Base-by-base conservation (phyloP, 2,113 vertebrate genomes). In the Oryzias celebensis region DNA sequence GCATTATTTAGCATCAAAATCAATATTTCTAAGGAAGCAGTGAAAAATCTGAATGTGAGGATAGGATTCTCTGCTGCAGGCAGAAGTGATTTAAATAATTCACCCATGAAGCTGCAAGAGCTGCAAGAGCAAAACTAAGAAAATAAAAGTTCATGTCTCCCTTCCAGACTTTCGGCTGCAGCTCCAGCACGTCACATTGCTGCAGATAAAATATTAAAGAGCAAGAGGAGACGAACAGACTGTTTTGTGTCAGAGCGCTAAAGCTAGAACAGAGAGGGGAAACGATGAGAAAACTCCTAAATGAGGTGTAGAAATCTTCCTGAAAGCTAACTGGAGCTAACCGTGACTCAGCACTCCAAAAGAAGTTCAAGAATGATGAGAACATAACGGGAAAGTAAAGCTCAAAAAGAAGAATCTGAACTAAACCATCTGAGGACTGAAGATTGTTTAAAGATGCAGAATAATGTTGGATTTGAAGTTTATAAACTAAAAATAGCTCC, bases 141-240 rank as follows among this genome's bases (percentile, higher is more conserved):
- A 83, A 77, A 78, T 71, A 73, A 85, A 80, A 75, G 17, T 53
- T 65, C 5, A 23, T 31, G 61, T 72, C 77, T 83, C 26, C 58
- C 51, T 81, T 57, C 46, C 58, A 14, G 53, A 56, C 31, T 57
- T 67, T 75, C 68, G 18, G 41, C 48, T 46, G 52, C 23, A 12
- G 41, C 53, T 55, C 52, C 23, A 62, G 45, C 69, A 36, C 63
- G 53, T 73, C 85, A 78, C 68, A 69, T 78, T 56, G 0, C 74
- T 31, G 71, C 51, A 5, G 50, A 78, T 85, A 56, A 87, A 82
- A 84, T 82, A 87, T 85, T 84, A 72, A 84, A 57, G 54, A 65
- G 74, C 36, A 7, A 67, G 18, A 61, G 10, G 52, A 67, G 58
- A 74, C 22, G 53, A 78, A 53, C 62, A 41, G 14, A 17, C 52